Percentiles rank a stretch among this genome's conserved stretches.
Evolutionary conservation across 2,888 invertebrate genomes (phyloP).

Genomic region (Hedya salicella): DNA sequence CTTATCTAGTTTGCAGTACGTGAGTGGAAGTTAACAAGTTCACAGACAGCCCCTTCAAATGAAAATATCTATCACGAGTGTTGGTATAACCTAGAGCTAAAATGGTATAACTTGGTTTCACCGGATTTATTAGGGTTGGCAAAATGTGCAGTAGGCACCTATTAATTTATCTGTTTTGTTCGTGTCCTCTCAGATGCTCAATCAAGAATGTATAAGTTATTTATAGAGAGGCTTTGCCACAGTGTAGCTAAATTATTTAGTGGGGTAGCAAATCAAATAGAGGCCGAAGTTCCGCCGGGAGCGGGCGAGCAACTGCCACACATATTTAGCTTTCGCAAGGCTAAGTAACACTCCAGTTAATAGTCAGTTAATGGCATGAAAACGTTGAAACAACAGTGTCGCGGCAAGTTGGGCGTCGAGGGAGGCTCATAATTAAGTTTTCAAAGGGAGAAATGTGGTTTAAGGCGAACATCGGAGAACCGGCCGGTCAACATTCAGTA

Average conservation of each 20-base stretch:
- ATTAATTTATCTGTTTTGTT: constrained; percentile 29
- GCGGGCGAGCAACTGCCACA: constrained; percentile 48
- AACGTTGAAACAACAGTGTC: constrained; percentile 57
- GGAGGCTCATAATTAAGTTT: constrained; percentile 71
- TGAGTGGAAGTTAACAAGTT: constrained; percentile 1
- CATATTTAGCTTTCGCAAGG: constrained; percentile 54
- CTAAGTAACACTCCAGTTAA: constrained; percentile 57
- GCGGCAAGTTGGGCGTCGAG: constrained; percentile 51
- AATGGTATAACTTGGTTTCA: neutral
- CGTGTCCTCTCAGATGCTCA: constrained; percentile 23
- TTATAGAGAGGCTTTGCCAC: constrained; percentile 33
- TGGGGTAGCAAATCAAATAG: constrained; percentile 54
- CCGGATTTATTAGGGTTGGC: constrained; percentile 11
- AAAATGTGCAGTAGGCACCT: constrained; percentile 8
- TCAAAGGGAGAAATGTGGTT: constrained; percentile 71
- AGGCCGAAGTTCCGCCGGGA: constrained; percentile 49
- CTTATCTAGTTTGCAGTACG: constrained; percentile 11
- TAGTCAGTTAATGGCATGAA: constrained; percentile 61
- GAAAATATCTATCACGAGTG: neutral
- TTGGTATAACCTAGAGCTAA: no score
- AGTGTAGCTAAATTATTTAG: constrained; percentile 52
- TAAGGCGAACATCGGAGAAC: constrained; percentile 62
- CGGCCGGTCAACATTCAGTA: constrained; percentile 50
- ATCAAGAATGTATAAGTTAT: constrained; percentile 32
- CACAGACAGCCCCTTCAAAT: neutral